Evolutionary conservation across 2,797 vertebrate genomes (phyloP).

Genomic region (Epinephelus malabaricus): DNA sequence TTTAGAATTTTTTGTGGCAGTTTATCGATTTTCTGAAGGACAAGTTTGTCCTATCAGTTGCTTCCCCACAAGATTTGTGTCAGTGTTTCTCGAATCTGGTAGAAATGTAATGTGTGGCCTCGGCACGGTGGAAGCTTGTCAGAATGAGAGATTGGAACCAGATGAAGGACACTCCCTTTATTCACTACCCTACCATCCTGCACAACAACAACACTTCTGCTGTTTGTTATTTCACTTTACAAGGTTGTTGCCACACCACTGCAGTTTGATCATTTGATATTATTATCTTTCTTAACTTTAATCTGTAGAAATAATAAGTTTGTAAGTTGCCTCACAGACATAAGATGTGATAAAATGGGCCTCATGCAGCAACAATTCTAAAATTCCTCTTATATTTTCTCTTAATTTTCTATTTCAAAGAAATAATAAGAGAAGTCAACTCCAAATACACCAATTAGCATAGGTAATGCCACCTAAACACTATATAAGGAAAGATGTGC

Average conservation of each 20-base stretch:
- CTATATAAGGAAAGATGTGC: too few species aligned
- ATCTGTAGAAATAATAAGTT: not conserved
- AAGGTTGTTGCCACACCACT: not conserved
- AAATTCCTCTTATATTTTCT: too few species aligned
- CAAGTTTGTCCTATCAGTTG: not conserved
- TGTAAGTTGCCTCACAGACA: not conserved
- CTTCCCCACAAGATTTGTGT: not conserved
- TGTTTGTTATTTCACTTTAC: not conserved
- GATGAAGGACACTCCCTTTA: not conserved
- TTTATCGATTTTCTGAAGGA: conserved; percentile 4
- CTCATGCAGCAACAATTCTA: too few species aligned
- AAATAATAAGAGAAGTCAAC: too few species aligned
- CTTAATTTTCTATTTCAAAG: too few species aligned
- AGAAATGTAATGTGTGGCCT: conserved; percentile 16
- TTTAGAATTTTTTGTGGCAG: not conserved
- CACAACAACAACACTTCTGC: conserved; percentile 5
- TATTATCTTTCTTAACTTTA: not conserved
- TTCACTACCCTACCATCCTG: not conserved
- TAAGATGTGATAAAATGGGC: not conserved
- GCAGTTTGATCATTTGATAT: not conserved
- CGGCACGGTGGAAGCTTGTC: conserved; percentile 2
- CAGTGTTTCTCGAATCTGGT: conserved; percentile 4
- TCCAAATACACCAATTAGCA: too few species aligned
- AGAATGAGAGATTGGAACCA: conserved; percentile 2
- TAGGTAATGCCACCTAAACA: too few species aligned